Conservation (phyloP, 2,797 vertebrate genomes). For the Sylvilagus floridanus region DNA sequence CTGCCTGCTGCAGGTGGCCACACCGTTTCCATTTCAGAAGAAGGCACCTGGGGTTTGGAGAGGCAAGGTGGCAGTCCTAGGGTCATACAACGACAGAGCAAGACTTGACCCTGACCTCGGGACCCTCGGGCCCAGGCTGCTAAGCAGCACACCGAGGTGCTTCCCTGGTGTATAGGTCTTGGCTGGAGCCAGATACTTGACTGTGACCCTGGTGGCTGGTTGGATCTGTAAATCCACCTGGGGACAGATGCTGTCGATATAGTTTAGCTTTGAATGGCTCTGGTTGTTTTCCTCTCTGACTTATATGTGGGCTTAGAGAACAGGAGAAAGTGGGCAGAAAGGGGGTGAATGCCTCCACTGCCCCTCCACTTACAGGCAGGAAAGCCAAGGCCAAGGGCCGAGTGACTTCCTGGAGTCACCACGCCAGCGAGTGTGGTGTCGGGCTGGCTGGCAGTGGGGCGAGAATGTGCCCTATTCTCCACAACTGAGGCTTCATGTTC, state of each 20-base stretch:
- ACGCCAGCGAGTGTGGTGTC: neutral
- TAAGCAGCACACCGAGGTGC: rapidly evolving
- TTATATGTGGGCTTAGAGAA: neutral
- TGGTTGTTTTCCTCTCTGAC: neutral
- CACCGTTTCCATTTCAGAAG: neutral
- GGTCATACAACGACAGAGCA: neutral
- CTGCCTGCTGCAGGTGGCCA: rapidly evolving
- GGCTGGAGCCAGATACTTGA: no score
- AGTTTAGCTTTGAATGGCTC: neutral
- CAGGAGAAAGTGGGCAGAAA: neutral
- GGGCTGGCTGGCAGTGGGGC: rapidly evolving
- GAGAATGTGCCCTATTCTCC: neutral
- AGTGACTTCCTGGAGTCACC: neutral
- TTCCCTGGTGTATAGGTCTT: neutral
- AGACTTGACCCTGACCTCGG: neutral
- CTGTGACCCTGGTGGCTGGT: neutral
- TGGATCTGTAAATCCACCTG: no score
- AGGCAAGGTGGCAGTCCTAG: neutral
- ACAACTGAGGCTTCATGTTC: neutral
- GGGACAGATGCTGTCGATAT: no score
- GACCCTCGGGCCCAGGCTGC: no score
- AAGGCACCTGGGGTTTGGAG: neutral
- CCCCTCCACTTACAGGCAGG: neutral
- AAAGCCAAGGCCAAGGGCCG: neutral
- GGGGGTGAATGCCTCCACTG: no score